Percentiles rank a stretch among this genome's conserved stretches.
These are phyloP conservation scores for Sula dactylatra DNA, from an alignment of 2,113 vertebrate genomes.

Conservation along the genomic window DNA sequence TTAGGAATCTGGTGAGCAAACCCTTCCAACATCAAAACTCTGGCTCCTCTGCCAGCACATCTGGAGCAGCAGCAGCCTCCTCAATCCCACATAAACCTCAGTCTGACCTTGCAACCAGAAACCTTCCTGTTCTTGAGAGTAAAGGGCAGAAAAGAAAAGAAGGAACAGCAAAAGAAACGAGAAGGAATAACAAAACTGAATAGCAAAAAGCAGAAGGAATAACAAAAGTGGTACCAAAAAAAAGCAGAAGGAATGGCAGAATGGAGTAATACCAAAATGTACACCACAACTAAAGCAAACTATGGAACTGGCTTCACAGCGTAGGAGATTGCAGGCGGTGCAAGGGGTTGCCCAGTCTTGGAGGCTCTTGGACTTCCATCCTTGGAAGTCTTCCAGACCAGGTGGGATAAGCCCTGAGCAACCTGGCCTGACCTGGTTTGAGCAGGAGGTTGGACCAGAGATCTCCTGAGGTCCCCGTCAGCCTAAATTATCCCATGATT, in stretches of 20 bases:
- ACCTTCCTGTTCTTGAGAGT: neutral
- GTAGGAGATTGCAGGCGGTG: neutral
- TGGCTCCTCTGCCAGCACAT: neutral
- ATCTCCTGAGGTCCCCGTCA: neutral
- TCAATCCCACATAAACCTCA: rapidly evolving
- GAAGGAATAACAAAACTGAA: neutral
- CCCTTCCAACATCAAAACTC: neutral
- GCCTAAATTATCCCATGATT: neutral
- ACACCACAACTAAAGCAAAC: neutral
- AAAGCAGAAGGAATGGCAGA: slow-evolving; percentile 35
- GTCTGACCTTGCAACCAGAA: neutral
- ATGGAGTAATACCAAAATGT: neutral
- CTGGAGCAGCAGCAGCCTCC: neutral
- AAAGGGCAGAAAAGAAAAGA: neutral
- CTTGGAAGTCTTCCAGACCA: neutral
- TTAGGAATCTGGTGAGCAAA: neutral
- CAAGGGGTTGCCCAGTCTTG: neutral
- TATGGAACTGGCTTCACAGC: neutral
- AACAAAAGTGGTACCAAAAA: neutral
- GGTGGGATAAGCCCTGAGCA: neutral
- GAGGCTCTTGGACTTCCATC: neutral
- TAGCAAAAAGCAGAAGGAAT: slow-evolving; percentile 42
- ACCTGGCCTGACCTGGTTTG: neutral
- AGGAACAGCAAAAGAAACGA: neutral
- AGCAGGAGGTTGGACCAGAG: neutral